Conservation (phyloP, 2,797 vertebrate genomes). For the Cynopterus sphinx region DNA sequence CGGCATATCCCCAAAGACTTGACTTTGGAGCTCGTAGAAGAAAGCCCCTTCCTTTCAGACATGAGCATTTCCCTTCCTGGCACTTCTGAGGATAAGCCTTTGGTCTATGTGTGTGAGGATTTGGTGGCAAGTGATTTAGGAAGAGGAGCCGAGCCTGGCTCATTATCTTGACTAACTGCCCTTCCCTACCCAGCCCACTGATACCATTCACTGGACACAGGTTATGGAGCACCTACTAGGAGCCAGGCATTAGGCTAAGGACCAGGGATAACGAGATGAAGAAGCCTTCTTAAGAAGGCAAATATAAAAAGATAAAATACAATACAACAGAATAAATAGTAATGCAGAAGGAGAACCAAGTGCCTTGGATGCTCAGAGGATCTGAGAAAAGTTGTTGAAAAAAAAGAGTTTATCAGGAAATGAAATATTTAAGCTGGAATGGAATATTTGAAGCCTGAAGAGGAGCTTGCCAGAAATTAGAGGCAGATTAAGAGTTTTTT, state of each 20-base stretch:
- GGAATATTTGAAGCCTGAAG: background rate
- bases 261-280: background rate
- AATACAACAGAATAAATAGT: background rate
- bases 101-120: background rate
- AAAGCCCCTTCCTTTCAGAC: background rate
- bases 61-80: background rate
- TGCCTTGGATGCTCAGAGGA: background rate
- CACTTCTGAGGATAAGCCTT: background rate
- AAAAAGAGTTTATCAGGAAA: background rate
- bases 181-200: background rate
- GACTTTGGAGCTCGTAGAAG: background rate
- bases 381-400: background rate
- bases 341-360: background rate
- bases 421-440: background rate
- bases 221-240: background rate
- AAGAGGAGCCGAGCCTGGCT: background rate
- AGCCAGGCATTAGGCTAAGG: background rate
- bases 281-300: background rate
- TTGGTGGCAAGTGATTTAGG: background rate
- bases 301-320: background rate
- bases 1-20: background rate
- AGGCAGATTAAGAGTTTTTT: background rate
- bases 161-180: no score
- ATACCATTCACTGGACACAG: background rate
- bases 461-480: background rate